Evolutionary conservation across 1,140 invertebrate genomes (phyloP), one percentile per base, ranked within the genome.

Genomic region (Aphidius ervi): DNA sequence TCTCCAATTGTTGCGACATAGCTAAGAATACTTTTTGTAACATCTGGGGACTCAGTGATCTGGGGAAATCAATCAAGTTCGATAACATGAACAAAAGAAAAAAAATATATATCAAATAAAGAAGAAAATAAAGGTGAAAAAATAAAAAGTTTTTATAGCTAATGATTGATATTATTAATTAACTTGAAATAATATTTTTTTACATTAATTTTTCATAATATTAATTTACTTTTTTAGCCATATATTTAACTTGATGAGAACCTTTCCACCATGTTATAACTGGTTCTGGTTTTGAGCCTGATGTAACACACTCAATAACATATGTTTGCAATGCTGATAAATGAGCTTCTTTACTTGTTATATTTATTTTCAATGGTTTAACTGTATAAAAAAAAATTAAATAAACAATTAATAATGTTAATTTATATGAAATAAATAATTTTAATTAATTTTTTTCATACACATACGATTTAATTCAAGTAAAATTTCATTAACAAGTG

Each of bases 201-300:
- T 46, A 45, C 5, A 40, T 8, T 46, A 40, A 56, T n/a, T 37
- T 54, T n/a, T 43, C 23, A 57, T 46, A 31, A 10, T 41, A 58
- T n/a, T 46, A 23, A 9, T 87, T 90, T 79, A 92, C 89, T 75
- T 88, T 91, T 82, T 89, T 90, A 49, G 88, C 87, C 74, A 88
- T 84, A 71, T 86, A 83, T 75, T 91, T 89, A 10, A 93, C 84
- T 71, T 90, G 89, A 67, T 90, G 83, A 66, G 83, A 88, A 43
- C 89, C 90, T 72, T 92, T 92, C 89, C 90, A 94, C 84, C 83
- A 86, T 9, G 89, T 88, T 67, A 94, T 90, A n/a, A 86, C 81
- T 5, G 92, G 89, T 65, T 89, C 85, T 1, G 93, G 92, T 60
- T 88, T 81, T 0, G 92, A 93, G 46, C 92, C 93, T 0, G 86